Evolutionary conservation across 1,140 invertebrate genomes (phyloP).

Genomic region (Aplysia californica): DNA sequence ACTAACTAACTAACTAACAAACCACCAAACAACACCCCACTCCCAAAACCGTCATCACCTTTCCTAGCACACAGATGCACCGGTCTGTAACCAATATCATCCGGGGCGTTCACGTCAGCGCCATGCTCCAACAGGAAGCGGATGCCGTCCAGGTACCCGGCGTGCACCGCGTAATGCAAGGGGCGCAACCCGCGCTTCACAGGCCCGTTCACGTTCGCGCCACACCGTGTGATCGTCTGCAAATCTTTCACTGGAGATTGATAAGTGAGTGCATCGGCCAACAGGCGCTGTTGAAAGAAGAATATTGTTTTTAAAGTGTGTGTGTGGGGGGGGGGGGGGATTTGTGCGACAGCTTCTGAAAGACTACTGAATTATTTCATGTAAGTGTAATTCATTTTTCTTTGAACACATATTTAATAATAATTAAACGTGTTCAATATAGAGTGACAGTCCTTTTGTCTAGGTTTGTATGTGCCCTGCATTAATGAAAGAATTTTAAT

Average conservation of each 20-base stretch:
- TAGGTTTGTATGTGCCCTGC: neutral
- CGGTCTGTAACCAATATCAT: conserved; percentile 91
- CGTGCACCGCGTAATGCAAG: conserved; percentile 93
- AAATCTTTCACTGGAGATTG: conserved; percentile 89
- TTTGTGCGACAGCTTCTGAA: neutral
- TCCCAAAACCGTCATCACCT: no score
- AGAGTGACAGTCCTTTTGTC: neutral
- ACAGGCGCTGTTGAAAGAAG: conserved; percentile 72
- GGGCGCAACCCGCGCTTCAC: conserved; percentile 79
- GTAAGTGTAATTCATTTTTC: neutral
- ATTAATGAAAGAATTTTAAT: no score
- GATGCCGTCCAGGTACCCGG: conserved; percentile 83
- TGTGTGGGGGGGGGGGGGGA: neutral
- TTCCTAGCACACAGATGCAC: conserved; percentile 88
- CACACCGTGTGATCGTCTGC: conserved; percentile 45
- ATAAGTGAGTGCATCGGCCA: conserved; percentile 90
- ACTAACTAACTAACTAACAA: no score
- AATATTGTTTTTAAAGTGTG: no score
- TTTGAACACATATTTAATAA: neutral
- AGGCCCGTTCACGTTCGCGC: conserved; percentile 64
- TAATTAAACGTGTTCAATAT: neutral
- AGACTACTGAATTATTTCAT: neutral
- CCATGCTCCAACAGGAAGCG: conserved; percentile 69
- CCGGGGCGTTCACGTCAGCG: conserved; percentile 85
- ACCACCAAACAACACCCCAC: no score